Percentiles rank a stretch among this genome's conserved stretches.
These are phyloP conservation scores for Sandelia bainsii DNA, from an alignment of 2,797 vertebrate genomes.

Conservation along the genomic window DNA sequence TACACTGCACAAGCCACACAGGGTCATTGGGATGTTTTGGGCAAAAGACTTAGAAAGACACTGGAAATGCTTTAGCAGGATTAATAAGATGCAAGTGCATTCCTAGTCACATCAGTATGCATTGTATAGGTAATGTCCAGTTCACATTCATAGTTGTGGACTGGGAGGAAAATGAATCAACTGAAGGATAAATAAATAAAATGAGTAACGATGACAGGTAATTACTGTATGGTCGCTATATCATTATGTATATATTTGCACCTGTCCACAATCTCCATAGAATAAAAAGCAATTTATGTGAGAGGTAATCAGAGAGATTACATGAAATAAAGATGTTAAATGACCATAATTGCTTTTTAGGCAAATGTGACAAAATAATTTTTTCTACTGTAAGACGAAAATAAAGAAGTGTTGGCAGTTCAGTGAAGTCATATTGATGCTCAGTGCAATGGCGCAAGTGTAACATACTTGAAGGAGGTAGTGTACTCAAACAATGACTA, in stretches of 20 bases:
- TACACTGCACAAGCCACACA: no score
- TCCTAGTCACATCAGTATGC: no score
- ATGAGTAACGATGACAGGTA: not conserved
- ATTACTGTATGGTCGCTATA: not conserved
- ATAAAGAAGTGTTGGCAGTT: no score
- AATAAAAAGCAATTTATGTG: conserved; percentile 1
- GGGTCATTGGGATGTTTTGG: no score
- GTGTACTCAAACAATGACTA: not conserved
- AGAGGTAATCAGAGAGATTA: no score
- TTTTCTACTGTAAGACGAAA: no score
- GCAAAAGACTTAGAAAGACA: no score
- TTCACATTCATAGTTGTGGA: not conserved
- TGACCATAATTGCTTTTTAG: no score
- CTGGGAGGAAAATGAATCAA: not conserved
- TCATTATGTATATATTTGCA: not conserved
- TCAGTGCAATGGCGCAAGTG: not conserved
- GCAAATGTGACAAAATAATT: no score
- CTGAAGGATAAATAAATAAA: conserved; percentile 5
- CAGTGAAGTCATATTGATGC: not conserved
- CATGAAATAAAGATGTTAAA: no score
- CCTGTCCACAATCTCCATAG: not conserved
- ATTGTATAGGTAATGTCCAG: not conserved
- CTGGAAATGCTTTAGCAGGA: no score
- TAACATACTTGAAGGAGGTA: not conserved
- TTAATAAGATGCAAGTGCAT: no score